Evolutionary conservation across 2,888 invertebrate species (phyloP), one percentile per base, ranked within the genome.

Genomic region (Protophormia terraenovae): DNA sequence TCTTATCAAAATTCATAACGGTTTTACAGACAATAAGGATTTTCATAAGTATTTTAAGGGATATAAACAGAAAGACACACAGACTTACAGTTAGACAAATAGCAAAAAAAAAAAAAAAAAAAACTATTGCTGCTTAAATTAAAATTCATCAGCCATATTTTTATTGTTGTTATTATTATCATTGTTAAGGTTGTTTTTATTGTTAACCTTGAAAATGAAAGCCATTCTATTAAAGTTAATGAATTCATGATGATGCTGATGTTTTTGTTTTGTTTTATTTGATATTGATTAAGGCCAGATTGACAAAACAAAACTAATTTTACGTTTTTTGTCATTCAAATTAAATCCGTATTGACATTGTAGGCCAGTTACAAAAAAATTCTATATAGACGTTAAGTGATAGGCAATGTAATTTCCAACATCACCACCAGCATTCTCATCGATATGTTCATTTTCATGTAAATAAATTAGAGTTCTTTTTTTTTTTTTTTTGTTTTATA

Each of bases 1-100:
- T 60, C 71, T 76, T 76, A 76, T 80, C 38, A 66, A 84, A 84
- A 80, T 77, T 77, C 73, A 81, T 76, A 71, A 76, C 62, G 29
- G 24, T 73, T 62, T 73, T 69, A 27, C 62, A 67, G 50, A 14
- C 58, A 60, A 66, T 47, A 73, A 60, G 58, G 29, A 73, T 35
- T 73, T 67, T 22, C 4, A 53, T 19, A 53, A 58, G 32, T 10
- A 19, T 75, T 38, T 29, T n/a, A 41, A 62, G 47, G n/a, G 10
- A 35, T 47, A 24, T 22, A 12, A 32, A 29, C 16, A 50, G 22
- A 50, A 10, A 16, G 10, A 10, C 50, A 41, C 12, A 41, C 14
- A 12, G 41, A 41, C n/a, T n/a, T n/a, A n/a, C n/a, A 2, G 47
- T 8, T 12, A 71, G 6, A 12, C 27, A 41, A 27, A 71, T 19